phyloP scores from a whole-genome alignment of 2,797 vertebrate genomes.

The Anguilla marmorata region DNA sequence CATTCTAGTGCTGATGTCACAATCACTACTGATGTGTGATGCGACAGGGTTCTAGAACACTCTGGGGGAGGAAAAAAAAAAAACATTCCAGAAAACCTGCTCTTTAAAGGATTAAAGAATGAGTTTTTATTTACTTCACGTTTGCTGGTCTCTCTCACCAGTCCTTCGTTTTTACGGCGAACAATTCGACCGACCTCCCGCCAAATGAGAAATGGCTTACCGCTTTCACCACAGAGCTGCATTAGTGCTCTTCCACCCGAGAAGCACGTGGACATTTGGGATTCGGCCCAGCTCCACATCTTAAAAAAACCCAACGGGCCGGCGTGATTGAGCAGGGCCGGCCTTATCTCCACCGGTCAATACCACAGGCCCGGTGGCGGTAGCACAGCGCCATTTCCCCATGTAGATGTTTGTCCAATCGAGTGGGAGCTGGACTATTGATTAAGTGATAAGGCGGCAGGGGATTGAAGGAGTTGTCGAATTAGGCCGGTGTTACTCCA shows the following conservation, averaged over 20 bases:
- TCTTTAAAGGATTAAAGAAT: too few relatives aligned
- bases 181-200: constrained; percentile 52
- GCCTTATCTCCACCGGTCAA: constrained; percentile 70
- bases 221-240: constrained; percentile 41
- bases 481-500: constrained; percentile 47
- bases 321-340: constrained; percentile 71
- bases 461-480: constrained; percentile 64
- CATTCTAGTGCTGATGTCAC: background rate
- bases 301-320: constrained; percentile 61
- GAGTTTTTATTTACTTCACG: too few relatives aligned
- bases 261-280: constrained; percentile 53
- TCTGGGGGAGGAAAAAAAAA: background rate
- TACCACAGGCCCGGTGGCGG: constrained; percentile 69
- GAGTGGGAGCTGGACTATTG: constrained; percentile 73
- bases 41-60: background rate
- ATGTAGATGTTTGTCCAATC: constrained; percentile 75
- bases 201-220: background rate
- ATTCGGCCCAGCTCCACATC: constrained; percentile 61
- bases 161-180: constrained; percentile 40
- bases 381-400: constrained; percentile 70
- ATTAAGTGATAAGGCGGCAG: constrained; percentile 75
- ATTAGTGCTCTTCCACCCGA: constrained; percentile 54
- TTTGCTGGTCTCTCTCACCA: background rate
- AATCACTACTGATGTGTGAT: background rate
- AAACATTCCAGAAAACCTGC: too few relatives aligned